Conservation (phyloP, 2,113 vertebrate species). For the Asarcornis scutulata region DNA sequence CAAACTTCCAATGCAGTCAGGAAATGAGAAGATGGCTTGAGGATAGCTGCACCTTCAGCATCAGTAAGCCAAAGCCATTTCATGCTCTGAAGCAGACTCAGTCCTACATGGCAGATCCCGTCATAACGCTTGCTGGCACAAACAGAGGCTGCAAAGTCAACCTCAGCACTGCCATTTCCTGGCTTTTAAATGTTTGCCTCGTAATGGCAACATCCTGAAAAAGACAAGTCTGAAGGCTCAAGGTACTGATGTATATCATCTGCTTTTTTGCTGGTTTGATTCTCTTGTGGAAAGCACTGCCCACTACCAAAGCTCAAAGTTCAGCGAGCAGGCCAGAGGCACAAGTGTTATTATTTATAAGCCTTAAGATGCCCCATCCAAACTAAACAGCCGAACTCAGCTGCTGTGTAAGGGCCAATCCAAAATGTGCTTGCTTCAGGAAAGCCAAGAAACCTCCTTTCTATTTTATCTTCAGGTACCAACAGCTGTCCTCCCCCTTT, state of each 20-base stretch:
- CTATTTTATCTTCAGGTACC: not conserved
- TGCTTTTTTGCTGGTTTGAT: not conserved
- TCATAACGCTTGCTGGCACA: not conserved
- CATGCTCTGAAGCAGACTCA: fast-evolving
- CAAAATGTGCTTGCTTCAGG: not conserved
- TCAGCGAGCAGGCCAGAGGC: not conserved
- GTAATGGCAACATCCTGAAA: not conserved
- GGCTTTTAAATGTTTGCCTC: not conserved
- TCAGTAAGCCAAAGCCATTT: not conserved
- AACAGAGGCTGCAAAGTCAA: not conserved
- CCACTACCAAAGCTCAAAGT: not conserved
- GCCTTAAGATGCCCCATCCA: not conserved
- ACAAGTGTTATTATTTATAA: not conserved
- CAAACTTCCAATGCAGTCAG: not conserved
- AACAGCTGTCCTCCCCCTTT: not conserved
- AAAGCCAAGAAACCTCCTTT: not conserved
- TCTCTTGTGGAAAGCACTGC: not conserved
- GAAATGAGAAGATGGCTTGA: not conserved
- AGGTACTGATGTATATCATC: not conserved
- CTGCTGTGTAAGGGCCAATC: not conserved
- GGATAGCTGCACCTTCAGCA: not conserved
- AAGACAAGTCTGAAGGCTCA: not conserved
- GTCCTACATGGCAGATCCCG: not conserved
- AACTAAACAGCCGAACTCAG: not conserved
- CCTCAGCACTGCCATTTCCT: not conserved